Conservation (phyloP, 2,888 invertebrate genomes). For the Agonopterix alstromeriana region DNA sequence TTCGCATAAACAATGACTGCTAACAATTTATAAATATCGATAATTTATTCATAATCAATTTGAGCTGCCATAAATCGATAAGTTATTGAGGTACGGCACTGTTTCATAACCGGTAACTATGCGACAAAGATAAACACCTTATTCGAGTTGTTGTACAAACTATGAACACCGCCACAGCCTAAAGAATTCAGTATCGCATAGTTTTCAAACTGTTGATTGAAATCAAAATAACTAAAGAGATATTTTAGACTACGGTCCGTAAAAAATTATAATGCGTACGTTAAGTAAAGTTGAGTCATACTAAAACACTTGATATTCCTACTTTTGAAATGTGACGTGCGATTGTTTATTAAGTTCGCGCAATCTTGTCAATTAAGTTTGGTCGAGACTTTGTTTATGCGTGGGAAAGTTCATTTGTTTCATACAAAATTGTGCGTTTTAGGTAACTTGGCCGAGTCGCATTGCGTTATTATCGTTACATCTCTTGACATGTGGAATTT, state of each 20-base stretch:
- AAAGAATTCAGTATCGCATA: background rate
- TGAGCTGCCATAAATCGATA: slow-evolving; percentile 45
- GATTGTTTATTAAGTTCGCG: slow-evolving; percentile 9
- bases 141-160: slow-evolving; percentile 9
- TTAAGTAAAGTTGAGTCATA: slow-evolving; percentile 7
- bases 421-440: background rate
- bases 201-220: background rate
- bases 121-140: slow-evolving; percentile 29
- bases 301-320: slow-evolving; percentile 7
- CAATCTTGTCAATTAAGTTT: slow-evolving; percentile 14
- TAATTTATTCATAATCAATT: slow-evolving; percentile 46
- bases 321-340: slow-evolving; percentile 8
- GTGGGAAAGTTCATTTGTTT: slow-evolving; percentile 9
- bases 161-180: slow-evolving; percentile 4
- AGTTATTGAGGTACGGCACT: slow-evolving; percentile 30
- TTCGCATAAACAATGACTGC: slow-evolving; percentile 21
- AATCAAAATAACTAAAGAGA: background rate
- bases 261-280: background rate
- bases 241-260: background rate
- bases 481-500: no score
- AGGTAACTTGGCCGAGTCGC: background rate
- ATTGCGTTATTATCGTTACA: no score
- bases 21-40: slow-evolving; percentile 39
- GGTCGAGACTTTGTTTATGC: slow-evolving; percentile 7
- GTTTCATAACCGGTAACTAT: slow-evolving; percentile 22